Evolutionary conservation across 2,888 invertebrate genomes (phyloP), one percentile per base, ranked within the genome.

Genomic region (Globia sparganii): DNA sequence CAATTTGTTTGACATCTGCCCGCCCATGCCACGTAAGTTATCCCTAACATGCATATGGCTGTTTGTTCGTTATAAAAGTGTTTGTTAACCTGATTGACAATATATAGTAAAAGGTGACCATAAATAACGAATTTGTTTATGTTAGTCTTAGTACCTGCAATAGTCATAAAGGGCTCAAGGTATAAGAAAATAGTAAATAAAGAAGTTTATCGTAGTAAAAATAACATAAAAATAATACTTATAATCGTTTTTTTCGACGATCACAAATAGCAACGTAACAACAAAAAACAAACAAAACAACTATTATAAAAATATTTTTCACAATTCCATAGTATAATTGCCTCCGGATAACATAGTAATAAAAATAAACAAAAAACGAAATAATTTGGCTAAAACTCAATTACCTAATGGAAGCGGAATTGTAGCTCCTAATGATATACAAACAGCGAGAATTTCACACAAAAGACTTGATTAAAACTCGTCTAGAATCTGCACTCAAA

Each of bases 381-480:
- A 43, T 59, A 37, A 67, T 71, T 78, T 53, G 15, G 21, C 34
- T 53, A 28, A 61, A 74, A 74, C 62, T 66, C 53, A 69, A 76
- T 76, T 75, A 69, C 58, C 28, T 25, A 59, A 58, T 64, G 40
- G 40, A 72, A 67, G 18, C n/a, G 13, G 31, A 40, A 61, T 59
- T 31, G 59, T 74, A 34, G 70, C 31, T 74, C 25, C 59, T 75
- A 77, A 76, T 77, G 56, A 59, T n/a, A 64, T 40, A 62, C 43
- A 74, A 78, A 75, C 73, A 62, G n/a, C 25, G 37, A 34, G 40
- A 31, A 75, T 73, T 72, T 72, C 5, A 74, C 18, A 78, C 73
- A 83, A 86, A 78, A 80, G 73, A 62, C 72, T 78, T 85, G 68
- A 86, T 83, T 86, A 86, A 85, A 77, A 75, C 76, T 72, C 40